Base-by-base conservation (phyloP, 2,888 invertebrate genomes). In the Amiota communis region DNA sequence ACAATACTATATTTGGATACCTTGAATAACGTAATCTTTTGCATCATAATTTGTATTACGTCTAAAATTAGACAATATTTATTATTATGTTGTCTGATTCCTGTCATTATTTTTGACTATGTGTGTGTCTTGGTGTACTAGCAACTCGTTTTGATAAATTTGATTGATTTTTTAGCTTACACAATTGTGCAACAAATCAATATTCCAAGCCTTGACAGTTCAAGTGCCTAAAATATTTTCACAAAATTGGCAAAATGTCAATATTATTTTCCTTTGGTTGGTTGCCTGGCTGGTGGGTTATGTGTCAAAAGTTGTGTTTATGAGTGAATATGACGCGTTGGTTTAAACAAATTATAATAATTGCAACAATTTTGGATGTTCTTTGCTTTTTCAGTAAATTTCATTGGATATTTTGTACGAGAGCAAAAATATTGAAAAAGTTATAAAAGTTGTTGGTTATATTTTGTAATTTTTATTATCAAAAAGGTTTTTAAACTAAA, bases 181-280 rank as follows among this genome's bases (percentile, higher is more conserved):
- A 20, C 12, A 59, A 59, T 59, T 15, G 9, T 17, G 17, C 17
- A 17, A 65, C 48, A 65, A 65, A 65, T 65, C 65, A 65, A 65
- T 65, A 65, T 15, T 17, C 2, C 36, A 61, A 12, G 23, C 20
- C 23, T 17, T 23, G 20, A 23, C 23, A 61, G 23, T 36, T 61
- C 8, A 61, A 36, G 61, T 3, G 61, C 23, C 64, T 17, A 64
- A 64, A 47, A 13, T 64, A 47, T 17, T 17, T 47, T 15, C 47
- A 59, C 9, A 59, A 64, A 46, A 46, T 64, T 64, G 64, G 47
- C 64, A 64, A 46, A 64, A 46, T 47, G 36, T 64, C 20, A 15
- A 61, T 56, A n/a, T 56, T 56, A 15, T 6, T 36, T 47, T 47
- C 15, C 15, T 20, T 20, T 47, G n/a, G n/a, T 64, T 64, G 64